Conservation (phyloP, 1,140 invertebrate species). For the Copidosoma floridanum region DNA sequence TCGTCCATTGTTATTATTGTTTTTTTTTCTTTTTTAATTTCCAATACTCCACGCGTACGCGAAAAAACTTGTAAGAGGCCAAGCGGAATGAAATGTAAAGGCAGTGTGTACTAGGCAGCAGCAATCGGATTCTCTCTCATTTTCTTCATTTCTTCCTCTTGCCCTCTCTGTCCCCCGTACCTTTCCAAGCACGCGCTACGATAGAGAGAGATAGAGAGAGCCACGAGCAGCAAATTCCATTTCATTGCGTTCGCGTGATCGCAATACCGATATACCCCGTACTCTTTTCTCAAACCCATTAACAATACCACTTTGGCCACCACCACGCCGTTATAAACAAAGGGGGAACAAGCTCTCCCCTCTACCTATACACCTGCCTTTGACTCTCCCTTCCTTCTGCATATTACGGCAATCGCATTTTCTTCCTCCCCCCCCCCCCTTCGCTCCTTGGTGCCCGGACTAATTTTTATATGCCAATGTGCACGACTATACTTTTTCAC, state of each 20-base stretch:
- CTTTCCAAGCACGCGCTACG: neutral
- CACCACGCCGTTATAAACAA: conserved; percentile 38
- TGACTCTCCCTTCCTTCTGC: no score
- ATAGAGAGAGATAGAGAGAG: neutral
- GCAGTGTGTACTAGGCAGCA: neutral
- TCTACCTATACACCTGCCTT: no score
- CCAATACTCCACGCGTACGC: conserved; percentile 4
- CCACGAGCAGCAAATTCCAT: conserved; percentile 11
- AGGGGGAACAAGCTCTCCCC: conserved; percentile 24
- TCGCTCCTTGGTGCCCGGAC: no score
- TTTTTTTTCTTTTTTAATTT: conserved; percentile 4
- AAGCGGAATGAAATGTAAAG: conserved; percentile 14
- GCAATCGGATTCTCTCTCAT: neutral
- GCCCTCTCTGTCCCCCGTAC: neutral
- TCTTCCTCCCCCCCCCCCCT: no score
- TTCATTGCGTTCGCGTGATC: conserved; percentile 8
- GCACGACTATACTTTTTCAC: no score
- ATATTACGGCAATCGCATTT: conserved; percentile 4
- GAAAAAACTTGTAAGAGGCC: neutral
- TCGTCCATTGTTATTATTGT: no score
- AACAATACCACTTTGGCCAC: conserved; percentile 18
- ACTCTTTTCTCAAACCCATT: no score
- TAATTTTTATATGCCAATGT: no score
- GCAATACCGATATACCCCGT: conserved; percentile 12
- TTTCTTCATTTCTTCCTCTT: neutral